phyloP scores from a whole-genome alignment of 2,888 invertebrate species.

The Cataglyphis rosenhaueri region DNA sequence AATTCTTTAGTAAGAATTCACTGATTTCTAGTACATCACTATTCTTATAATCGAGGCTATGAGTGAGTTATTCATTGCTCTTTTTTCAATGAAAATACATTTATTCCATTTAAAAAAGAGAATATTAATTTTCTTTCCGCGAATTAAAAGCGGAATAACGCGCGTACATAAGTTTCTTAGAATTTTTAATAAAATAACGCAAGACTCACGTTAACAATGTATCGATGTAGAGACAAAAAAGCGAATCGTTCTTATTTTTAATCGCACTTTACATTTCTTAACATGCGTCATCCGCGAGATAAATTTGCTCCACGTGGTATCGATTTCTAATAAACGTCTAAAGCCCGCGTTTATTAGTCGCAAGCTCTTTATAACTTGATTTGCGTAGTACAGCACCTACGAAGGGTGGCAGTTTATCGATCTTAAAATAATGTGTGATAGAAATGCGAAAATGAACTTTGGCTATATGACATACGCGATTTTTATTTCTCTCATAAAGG shows the following conservation, averaged over 20 bases:
- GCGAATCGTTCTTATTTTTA: conserved; percentile 51
- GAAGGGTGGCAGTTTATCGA: conserved; percentile 41
- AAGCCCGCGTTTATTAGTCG: conserved; percentile 35
- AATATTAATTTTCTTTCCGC: background rate
- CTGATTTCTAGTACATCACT: background rate
- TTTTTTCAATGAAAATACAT: background rate
- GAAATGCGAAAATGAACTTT: conserved; percentile 16
- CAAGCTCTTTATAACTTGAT: conserved; percentile 48
- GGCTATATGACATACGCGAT: background rate
- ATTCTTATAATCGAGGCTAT: background rate
- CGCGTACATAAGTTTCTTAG: background rate
- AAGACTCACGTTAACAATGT: background rate
- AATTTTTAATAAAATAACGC: conserved; percentile 11
- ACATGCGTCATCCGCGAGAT: conserved; percentile 53
- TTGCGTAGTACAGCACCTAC: conserved; percentile 37
- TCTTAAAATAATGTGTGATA: conserved; percentile 7
- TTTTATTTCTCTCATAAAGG: background rate
- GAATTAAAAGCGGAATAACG: background rate
- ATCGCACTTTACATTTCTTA: conserved; percentile 47
- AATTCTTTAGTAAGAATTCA: background rate
- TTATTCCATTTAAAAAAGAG: background rate
- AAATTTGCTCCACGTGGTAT: conserved; percentile 52
- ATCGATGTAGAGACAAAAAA: background rate
- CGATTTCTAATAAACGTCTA: conserved; percentile 53
- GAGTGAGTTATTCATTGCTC: background rate